Conservation (phyloP, 2,797 vertebrate genomes). For the Danio tinwini region DNA sequence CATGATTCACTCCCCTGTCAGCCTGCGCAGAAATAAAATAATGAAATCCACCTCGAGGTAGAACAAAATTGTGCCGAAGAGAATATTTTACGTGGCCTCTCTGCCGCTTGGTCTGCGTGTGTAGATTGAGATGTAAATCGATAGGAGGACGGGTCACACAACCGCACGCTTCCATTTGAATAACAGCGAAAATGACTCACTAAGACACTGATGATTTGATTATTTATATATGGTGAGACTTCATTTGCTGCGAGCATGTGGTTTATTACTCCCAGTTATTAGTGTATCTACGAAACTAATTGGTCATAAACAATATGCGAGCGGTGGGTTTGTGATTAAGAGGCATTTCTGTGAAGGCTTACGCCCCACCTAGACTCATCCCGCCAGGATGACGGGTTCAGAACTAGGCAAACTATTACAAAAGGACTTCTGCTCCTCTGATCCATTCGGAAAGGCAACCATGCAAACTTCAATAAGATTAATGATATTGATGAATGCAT, state of each 20-base stretch:
- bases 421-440: conserved; percentile 51
- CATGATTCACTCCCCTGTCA: conserved; percentile 86
- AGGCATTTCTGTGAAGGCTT: conserved; percentile 50
- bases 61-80: conserved; percentile 80
- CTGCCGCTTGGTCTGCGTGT: conserved; percentile 66
- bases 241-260: conserved; percentile 46
- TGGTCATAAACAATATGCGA: conserved; percentile 46
- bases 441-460: conserved; percentile 53
- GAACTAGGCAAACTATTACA: conserved; percentile 57
- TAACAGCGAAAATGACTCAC: conserved; percentile 41
- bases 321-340: conserved; percentile 45
- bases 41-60: conserved; percentile 85
- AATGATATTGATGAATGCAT: conserved; percentile 64
- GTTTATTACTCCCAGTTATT: conserved; percentile 59
- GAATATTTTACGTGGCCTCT: conserved; percentile 77
- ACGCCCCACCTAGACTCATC: conserved; percentile 37
- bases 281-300: conserved; percentile 54
- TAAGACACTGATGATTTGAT: conserved; percentile 40
- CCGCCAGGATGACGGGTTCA: conserved; percentile 15
- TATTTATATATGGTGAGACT: conserved; percentile 44
- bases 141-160: conserved; percentile 62
- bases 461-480: conserved; percentile 68
- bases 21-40: conserved; percentile 80
- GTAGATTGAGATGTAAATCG: conserved; percentile 46
- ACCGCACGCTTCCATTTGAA: conserved; percentile 30